Evolutionary conservation across 53 echinoderm and acorn worm species (phyloP).

Genomic region (Astropecten irregularis): DNA sequence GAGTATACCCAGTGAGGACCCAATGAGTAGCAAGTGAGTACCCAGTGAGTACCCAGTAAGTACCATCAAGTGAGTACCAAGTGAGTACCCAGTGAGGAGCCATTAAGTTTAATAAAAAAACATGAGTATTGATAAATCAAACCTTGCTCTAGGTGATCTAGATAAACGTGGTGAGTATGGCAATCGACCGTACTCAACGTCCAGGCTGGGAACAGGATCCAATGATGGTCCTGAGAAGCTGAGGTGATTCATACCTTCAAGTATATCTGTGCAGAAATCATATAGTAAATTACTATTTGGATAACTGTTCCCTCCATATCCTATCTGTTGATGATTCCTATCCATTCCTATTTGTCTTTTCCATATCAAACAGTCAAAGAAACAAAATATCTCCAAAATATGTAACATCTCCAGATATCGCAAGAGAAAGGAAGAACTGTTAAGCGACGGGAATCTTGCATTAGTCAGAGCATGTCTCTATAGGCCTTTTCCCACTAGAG

Average conservation of each 20-base stretch:
- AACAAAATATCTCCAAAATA: too few species aligned
- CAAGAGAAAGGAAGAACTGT: too few species aligned
- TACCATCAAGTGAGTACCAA: not conserved
- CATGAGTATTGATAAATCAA: not conserved
- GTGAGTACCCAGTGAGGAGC: not conserved
- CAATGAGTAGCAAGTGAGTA: not conserved
- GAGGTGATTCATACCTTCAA: conserved; percentile 71
- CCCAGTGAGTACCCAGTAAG: not conserved
- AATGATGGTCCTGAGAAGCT: conserved; percentile 23
- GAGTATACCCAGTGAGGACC: not conserved
- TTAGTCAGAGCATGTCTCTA: too few species aligned
- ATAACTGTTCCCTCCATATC: too few species aligned
- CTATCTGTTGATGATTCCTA: too few species aligned
- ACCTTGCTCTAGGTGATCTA: conserved; percentile 55
- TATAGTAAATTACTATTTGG: too few species aligned
- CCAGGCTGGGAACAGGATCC: conserved; percentile 63
- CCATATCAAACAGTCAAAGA: too few species aligned
- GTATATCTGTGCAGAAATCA: conserved; percentile 61
- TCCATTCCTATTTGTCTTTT: too few species aligned
- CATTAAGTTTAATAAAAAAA: not conserved
- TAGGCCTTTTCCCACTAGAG: too few species aligned
- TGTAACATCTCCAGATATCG: too few species aligned
- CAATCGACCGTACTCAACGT: conserved; percentile 79
- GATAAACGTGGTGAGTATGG: conserved; percentile 89
- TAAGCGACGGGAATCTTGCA: too few species aligned